These are phyloP conservation scores for Silurus aristotelis DNA, from an alignment of 2,797 vertebrate genomes.

Conservation along the genomic window DNA sequence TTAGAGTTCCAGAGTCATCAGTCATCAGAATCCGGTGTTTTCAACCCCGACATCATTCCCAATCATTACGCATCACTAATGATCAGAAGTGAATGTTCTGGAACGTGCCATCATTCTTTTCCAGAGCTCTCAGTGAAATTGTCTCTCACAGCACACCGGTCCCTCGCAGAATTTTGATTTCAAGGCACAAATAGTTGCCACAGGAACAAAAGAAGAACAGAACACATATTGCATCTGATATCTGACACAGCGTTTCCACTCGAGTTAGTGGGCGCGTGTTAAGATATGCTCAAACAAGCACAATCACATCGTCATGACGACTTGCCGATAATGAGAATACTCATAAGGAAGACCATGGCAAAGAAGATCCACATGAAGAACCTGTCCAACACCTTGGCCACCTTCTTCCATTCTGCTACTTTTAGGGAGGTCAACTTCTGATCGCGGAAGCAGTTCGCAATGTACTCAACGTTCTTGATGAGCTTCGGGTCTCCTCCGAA, in stretches of 20 bases:
- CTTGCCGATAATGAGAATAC: slow-evolving; percentile 88
- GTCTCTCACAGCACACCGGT: not conserved
- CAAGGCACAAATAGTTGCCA: not conserved
- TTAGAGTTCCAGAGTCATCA: not conserved
- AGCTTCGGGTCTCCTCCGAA: slow-evolving; percentile 66
- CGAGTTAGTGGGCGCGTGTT: no score
- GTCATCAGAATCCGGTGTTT: not conserved
- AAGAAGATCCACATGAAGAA: slow-evolving; percentile 99
- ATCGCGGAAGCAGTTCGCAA: slow-evolving; percentile 89
- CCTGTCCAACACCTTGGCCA: slow-evolving; percentile 97
- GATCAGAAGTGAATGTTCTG: not conserved
- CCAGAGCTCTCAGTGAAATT: not conserved
- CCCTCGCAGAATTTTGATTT: not conserved
- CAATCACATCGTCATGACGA: slow-evolving; percentile 66
- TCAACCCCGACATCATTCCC: not conserved
- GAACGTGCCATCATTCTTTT: not conserved
- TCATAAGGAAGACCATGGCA: slow-evolving; percentile 97
- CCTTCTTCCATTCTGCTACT: slow-evolving; percentile 96
- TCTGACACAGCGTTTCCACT: not conserved
- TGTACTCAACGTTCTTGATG: slow-evolving; percentile 88
- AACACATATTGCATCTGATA: not conserved
- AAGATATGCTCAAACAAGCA: not conserved
- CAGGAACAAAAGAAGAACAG: not conserved
- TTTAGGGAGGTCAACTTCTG: slow-evolving; percentile 87
- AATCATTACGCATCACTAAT: not conserved